Evolutionary conservation across 2,113 vertebrate species (phyloP), one percentile per base, ranked within the genome.

Genomic region (Chaetodon trifascialis): DNA sequence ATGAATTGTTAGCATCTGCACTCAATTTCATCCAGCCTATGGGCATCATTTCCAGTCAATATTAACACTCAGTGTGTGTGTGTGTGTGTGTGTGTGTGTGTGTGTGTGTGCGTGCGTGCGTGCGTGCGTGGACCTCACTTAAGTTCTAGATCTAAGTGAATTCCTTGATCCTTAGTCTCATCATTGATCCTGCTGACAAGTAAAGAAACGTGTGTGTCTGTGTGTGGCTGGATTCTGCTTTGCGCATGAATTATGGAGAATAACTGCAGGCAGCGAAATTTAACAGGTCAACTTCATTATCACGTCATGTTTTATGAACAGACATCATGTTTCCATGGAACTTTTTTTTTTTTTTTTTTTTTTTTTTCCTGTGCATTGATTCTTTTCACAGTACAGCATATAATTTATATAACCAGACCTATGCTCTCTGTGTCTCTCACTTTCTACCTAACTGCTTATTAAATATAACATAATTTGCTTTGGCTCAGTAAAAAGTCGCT

Each of bases 1-100:
- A 89, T 87, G 77, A 91, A 87, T 86, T 86, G 71, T 79, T 80
- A 87, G 80, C 86, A 76, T 82, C 80, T 87, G 52, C 68, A 47
- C 76, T 83, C 55, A 63, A 66, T 79, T 79, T 73, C 21, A 66
- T 66, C 55, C 15, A 17, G 74, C 73, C 87, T 75, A 40, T 36
- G 67, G 91, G 36, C 85, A 73, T 86, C 19, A 23, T 67, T 80
- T 87, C 76, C 52, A 79, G 84, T 92, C 83, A 87, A 83, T 89
- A 89, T 76, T 78, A 81, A 49, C 73, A 73, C 36, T 36, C 25
- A 16, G 80, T 44, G 44, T 17, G 51, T 30, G 30, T 30, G 30
- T 30, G 30, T 30, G 30, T 30, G 30, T 65, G 55, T 6, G 1
- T 69, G 58, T 84, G 34, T 60, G 30, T 38, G 76, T 40, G 25